Conservation (phyloP, 2,113 vertebrate species). For the Maccullochella peelii region DNA sequence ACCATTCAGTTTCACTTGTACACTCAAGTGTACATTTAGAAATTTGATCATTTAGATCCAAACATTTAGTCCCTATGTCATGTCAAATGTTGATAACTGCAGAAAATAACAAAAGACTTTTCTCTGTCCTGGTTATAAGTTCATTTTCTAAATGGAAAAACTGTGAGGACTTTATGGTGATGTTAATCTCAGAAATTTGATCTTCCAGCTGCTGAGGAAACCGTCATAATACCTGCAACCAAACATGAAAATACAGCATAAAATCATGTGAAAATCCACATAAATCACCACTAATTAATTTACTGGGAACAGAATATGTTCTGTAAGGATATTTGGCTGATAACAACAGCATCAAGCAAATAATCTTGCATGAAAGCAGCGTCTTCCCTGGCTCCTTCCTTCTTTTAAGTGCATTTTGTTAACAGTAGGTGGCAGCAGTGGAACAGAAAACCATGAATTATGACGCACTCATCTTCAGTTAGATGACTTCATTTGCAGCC, state of each 20-base stretch:
- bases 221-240: neutral
- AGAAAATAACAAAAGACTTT: neutral
- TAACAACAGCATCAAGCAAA: neutral
- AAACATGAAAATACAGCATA: neutral
- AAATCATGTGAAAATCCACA: neutral
- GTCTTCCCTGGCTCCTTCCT: too few species aligned
- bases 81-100: neutral
- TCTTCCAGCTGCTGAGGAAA: neutral
- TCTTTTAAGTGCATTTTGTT: neutral
- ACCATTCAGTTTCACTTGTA: neutral
- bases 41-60: too few species aligned
- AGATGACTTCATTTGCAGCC: slow-evolving; percentile 61
- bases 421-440: slow-evolving; percentile 71
- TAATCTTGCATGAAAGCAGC: neutral
- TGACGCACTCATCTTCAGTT: neutral
- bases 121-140: neutral
- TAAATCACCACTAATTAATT: neutral
- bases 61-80: too few species aligned
- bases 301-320: neutral
- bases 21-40: too few species aligned
- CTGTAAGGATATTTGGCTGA: neutral
- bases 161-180: neutral
- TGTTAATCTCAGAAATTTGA: neutral
- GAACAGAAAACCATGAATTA: neutral
- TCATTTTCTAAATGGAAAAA: neutral